Evolutionary conservation across 2,888 invertebrate species (phyloP), one percentile per base, ranked within the genome.

Genomic region (Clusia tigrina): DNA sequence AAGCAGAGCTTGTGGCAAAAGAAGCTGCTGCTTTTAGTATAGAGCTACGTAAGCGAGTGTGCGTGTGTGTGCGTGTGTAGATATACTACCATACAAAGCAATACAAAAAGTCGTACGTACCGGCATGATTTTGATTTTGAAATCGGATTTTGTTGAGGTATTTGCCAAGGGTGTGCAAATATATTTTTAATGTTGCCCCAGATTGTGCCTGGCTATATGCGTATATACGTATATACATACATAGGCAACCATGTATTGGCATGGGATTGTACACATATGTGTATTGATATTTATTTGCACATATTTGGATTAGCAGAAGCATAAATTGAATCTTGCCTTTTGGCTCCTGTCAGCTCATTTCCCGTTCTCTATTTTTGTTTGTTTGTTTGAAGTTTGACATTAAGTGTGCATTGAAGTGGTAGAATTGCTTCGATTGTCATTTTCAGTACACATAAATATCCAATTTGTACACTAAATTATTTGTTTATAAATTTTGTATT

Each of bases 71-170:
- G 12, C 5, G n/a, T 54, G 3, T 12, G 38, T 32, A 23, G 32
- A 54, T 10, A 46, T 46, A 46, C 46, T 1, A 26, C 12, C 32
- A 26, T 54, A 26, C 25, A 54, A 15, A 23, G 1, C 1, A 26
- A 48, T 24, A 51, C 48, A 58, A 18, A 52, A 15, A 5, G 18
- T 52, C 22, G 17, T 54, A 54, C 22, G 17, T 54, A 54, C 26
- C 20, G 48, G 26, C 37, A 24, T 58, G 58, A 58, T 58, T 42
- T 42, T 42, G 42, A 10, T 10, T 52, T 52, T 52, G 25, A 58
- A 58, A 58, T 58, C 52, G 26, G 58, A 53, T 58, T 58, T 51
- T n/a, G 52, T 24, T 38, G 38, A 32, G 32, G 54, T 32, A 32
- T 32, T 54, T 54, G 32, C 20, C 18, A 32, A 37, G 18, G n/a